phyloP scores from a whole-genome alignment of 2,888 invertebrate species.

The Nineta flava region DNA sequence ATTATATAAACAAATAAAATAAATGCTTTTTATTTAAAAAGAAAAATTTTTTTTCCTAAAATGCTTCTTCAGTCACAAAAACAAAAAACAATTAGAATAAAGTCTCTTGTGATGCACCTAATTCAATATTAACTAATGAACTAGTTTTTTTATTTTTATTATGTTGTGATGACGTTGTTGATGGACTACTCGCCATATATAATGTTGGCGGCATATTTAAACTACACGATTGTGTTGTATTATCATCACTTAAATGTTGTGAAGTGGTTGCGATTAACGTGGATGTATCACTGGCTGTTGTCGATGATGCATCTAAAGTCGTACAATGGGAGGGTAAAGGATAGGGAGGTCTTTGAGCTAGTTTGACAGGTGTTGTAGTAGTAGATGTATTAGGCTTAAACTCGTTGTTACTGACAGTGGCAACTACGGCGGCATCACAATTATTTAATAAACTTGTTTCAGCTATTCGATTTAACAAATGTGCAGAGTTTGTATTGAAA shows the following conservation, averaged over 20 bases:
- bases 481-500: background rate
- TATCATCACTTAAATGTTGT: background rate
- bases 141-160: background rate
- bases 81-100: background rate
- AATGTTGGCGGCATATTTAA: background rate
- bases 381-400: too few relatives aligned
- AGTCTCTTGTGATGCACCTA: background rate
- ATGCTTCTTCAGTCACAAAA: too few relatives aligned
- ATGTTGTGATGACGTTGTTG: background rate
- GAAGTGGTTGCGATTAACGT: background rate
- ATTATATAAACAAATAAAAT: too few relatives aligned
- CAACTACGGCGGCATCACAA: too few relatives aligned
- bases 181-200: background rate
- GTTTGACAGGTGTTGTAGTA: background rate
- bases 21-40: too few relatives aligned
- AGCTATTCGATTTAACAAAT: background rate
- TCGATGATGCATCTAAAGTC: background rate
- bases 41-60: too few relatives aligned
- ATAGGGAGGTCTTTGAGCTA: background rate
- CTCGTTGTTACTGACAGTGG: too few relatives aligned
- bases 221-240: background rate
- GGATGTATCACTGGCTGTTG: background rate
- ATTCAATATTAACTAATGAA: background rate
- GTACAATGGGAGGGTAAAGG: background rate
- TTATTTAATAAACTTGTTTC: background rate